Evolutionary conservation across 1,140 invertebrate species (phyloP), one percentile per base, ranked within the genome.

Genomic region (Zaprionus taronus): DNA sequence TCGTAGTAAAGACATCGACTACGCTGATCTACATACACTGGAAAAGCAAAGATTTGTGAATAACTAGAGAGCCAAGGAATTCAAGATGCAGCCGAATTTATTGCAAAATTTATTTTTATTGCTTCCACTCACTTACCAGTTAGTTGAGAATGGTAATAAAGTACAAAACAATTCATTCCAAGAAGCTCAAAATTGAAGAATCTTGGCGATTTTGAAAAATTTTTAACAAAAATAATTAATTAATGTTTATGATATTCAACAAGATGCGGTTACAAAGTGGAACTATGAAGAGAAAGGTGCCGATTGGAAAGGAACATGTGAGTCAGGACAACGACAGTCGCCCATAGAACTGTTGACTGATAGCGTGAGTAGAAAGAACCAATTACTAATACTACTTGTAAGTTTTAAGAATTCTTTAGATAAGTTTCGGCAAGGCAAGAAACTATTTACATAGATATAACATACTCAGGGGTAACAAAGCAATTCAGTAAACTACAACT

Each of bases 61-160:
- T 44, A 56, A 22, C 20, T 53, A 1, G 11, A 22, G 4, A 49
- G 12, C 12, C 9, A 44, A 44, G 22, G 20, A 26, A 31, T 9
- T n/a, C 2, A n/a, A 56, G 5, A 80, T 86, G 83, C 77, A 73
- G 24, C 1, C 77, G 9, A 73, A 56, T 70, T 55, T 70, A 7
- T 73, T 91, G 53, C 76, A 80, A 57, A 91, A 80, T 72, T 62
- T 91, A 20, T 77, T 89, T 68, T 24, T 91, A 17, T 20, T 91
- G 12, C 51, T 91, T 15, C 83, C 89, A 22, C 77, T 91, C 1
- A 81, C 77, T 34, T 91, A 89, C 75, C 70, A 84, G 4, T 66
- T 63, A 20, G 53, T 62, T 47, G 28, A 56, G 58, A 81, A 81
- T 73, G 79, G 84, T 90, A 87, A 83, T 79, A 28, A 22, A 0